These are phyloP conservation scores for Erebia ligea DNA, from an alignment of 2,888 invertebrate species.

Conservation along the genomic window DNA sequence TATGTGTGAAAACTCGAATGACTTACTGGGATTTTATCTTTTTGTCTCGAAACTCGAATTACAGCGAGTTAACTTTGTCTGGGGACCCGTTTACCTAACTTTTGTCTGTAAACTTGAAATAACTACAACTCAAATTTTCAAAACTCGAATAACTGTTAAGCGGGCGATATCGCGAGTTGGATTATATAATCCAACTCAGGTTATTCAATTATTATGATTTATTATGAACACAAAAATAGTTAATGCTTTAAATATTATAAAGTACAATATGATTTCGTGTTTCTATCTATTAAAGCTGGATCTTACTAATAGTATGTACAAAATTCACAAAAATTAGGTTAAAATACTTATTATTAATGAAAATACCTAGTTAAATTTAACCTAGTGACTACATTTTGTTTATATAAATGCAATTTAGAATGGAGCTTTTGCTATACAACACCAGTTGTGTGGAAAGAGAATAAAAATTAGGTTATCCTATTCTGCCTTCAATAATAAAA, in stretches of 20 bases:
- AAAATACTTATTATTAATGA: not conserved
- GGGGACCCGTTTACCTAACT: not conserved
- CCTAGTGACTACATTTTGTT: constrained; percentile 26
- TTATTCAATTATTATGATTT: not conserved
- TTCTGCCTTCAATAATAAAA: too few species aligned
- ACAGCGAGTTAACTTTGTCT: not conserved
- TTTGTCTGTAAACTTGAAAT: not conserved
- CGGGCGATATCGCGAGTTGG: too few species aligned
- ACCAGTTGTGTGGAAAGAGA: too few species aligned
- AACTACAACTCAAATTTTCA: too few species aligned
- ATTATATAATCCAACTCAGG: not conserved
- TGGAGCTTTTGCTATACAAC: too few species aligned
- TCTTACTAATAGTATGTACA: constrained; percentile 51
- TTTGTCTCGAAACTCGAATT: not conserved
- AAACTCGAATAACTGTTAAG: not conserved
- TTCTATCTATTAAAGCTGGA: constrained; percentile 69
- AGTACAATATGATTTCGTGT: constrained; percentile 6
- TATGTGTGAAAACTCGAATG: too few species aligned
- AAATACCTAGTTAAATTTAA: not conserved
- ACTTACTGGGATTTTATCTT: not conserved
- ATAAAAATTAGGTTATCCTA: too few species aligned
- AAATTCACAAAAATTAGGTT: constrained; percentile 12
- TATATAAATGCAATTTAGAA: constrained; percentile 9
- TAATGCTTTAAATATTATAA: not conserved
- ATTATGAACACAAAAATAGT: not conserved